Conservation (phyloP, 1,140 invertebrate species). For the Trachelipus rathkii region DNA sequence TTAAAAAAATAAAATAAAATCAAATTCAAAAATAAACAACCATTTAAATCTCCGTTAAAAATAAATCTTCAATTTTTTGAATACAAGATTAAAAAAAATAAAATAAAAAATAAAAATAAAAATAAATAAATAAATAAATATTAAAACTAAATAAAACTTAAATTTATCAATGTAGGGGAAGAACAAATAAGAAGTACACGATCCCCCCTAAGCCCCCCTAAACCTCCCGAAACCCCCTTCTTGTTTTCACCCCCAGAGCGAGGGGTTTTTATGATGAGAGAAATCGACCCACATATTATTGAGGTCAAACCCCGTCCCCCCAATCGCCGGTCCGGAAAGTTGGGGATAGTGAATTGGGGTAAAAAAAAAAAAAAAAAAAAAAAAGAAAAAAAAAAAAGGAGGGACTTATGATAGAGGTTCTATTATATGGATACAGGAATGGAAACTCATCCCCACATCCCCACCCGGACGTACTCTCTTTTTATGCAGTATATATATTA, state of each 20-base stretch:
- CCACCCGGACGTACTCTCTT: not conserved
- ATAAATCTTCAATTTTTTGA: no score
- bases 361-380: not conserved
- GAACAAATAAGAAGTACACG: no score
- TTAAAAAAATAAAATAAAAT: no score
- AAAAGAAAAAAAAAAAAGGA: not conserved
- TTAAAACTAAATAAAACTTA: no score
- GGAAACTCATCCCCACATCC: conserved; percentile 1
- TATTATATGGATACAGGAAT: not conserved
- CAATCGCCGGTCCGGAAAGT: conserved; percentile 4
- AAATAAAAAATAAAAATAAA: no score
- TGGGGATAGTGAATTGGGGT: not conserved
- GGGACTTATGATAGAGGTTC: not conserved
- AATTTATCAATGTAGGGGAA: no score
- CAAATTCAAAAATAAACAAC: no score
- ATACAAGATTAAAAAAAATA: no score
- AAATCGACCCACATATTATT: conserved; percentile 10
- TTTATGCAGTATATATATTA: not conserved
- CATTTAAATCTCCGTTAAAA: no score
- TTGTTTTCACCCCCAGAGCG: not conserved
- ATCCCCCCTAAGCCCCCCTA: no score
- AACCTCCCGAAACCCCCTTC: no score
- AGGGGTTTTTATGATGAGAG: conserved; percentile 6
- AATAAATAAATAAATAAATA: no score
- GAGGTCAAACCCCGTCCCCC: not conserved